Percentiles rank a stretch among this genome's conserved stretches.
Conservation (phyloP, 2,113 vertebrate genomes). For the Dryoscopus gambensis region DNA sequence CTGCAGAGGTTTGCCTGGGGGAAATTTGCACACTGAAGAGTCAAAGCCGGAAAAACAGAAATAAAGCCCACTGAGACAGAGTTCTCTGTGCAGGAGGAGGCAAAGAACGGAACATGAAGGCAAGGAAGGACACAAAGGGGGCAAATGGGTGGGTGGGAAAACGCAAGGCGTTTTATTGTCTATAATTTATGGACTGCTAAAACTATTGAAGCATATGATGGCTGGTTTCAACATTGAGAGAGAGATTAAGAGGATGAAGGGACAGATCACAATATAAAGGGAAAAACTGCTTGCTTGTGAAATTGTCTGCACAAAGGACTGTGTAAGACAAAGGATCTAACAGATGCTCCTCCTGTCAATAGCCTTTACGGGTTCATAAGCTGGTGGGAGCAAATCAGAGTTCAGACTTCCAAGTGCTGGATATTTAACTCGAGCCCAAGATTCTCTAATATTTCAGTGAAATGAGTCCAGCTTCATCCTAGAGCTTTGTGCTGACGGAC, state of each 20-base stretch:
- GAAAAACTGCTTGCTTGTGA: not conserved
- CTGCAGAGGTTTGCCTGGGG: not conserved
- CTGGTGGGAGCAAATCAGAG: not conserved
- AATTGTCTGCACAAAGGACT: not conserved
- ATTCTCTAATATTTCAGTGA: not conserved
- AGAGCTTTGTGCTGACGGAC: not conserved
- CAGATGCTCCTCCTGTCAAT: not conserved
- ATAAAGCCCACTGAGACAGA: not conserved
- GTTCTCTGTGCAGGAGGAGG: not conserved
- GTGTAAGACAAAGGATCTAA: not conserved
- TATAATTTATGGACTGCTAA: slow-evolving; percentile 2
- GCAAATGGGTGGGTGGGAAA: not conserved
- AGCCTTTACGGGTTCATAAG: not conserved
- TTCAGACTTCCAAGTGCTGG: not conserved
- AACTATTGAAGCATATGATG: not conserved
- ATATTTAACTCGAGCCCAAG: not conserved
- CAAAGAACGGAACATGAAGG: not conserved
- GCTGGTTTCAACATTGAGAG: not conserved
- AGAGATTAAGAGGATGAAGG: not conserved
- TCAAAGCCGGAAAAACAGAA: not conserved
- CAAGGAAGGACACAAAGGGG: not conserved
- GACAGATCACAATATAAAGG: not conserved
- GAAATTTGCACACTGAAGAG: slow-evolving; percentile 17
- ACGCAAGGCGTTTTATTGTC: not conserved
- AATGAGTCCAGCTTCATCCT: not conserved